These are phyloP conservation scores for Eristalis intricaria DNA, from an alignment of 2,888 invertebrate genomes.

Conservation along the genomic window DNA sequence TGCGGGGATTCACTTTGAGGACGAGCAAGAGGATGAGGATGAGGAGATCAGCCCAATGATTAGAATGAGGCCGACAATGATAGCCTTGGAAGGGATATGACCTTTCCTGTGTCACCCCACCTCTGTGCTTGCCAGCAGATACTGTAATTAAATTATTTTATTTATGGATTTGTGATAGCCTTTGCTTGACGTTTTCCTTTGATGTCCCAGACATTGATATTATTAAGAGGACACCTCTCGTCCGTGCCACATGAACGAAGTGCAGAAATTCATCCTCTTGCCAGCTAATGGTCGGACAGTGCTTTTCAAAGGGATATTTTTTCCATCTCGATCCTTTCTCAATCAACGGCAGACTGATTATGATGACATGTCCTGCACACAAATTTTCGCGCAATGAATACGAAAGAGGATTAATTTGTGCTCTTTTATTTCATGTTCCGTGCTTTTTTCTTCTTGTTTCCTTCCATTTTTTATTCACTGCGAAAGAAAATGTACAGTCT, in stretches of 20 bases:
- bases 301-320: constrained; percentile 37
- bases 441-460: neutral
- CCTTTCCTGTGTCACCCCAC: constrained; percentile 12
- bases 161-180: constrained; percentile 34
- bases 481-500: constrained; percentile 59
- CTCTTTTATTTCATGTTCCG: constrained; percentile 26
- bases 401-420: constrained; percentile 65
- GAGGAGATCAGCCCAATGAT: neutral
- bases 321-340: constrained; percentile 29
- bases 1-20: neutral
- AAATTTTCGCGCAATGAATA: constrained; percentile 61
- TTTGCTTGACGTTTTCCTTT: constrained; percentile 22
- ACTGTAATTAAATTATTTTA: constrained; percentile 54
- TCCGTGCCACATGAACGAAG: neutral
- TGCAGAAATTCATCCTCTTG: neutral
- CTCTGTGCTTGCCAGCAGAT: constrained; percentile 11
- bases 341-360: constrained; percentile 68
- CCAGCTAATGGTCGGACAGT: constrained; percentile 34
- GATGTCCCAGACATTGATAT: constrained; percentile 1
- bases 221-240: constrained; percentile 4
- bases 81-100: constrained; percentile 1
- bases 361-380: constrained; percentile 50
- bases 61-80: constrained; percentile 16
- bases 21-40: neutral
- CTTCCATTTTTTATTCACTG: constrained; percentile 25